phyloP scores from a whole-genome alignment of 2,113 vertebrate species.

The Neomonachus schauinslandi region DNA sequence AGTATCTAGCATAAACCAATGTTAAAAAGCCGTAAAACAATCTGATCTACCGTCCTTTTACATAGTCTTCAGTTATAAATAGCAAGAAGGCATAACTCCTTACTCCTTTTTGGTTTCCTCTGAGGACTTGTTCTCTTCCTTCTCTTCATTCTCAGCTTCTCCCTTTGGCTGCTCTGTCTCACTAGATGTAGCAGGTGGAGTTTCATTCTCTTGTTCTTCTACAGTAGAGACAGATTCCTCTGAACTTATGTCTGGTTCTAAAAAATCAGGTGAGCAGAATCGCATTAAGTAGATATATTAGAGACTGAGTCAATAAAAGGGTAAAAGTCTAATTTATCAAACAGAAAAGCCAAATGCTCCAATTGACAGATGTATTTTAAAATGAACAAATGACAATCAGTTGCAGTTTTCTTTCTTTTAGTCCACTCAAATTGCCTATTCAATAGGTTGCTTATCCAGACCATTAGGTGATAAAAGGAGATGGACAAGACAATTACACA shows the following conservation, averaged over 20 bases:
- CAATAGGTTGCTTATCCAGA: background rate
- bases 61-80: background rate
- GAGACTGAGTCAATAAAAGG: conserved; percentile 38
- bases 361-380: background rate
- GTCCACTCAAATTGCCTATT: background rate
- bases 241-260: conserved; percentile 90
- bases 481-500: background rate
- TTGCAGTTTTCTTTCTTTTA: background rate
- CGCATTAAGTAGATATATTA: background rate
- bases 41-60: background rate
- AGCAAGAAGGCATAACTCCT: conserved; percentile 73
- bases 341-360: background rate
- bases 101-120: conserved; percentile 93
- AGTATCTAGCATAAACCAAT: background rate
- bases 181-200: conserved; percentile 84
- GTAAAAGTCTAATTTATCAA: conserved; percentile 9
- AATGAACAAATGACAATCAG: background rate
- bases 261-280: conserved; percentile 58
- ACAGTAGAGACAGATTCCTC: conserved; percentile 92
- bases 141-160: conserved; percentile 84
- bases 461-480: background rate
- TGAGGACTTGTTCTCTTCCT: conserved; percentile 87
- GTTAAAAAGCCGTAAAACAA: background rate
- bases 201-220: conserved; percentile 90
- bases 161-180: conserved; percentile 86